These are phyloP conservation scores for Passer montanus DNA, from an alignment of 2,113 vertebrate species.

Conservation along the genomic window DNA sequence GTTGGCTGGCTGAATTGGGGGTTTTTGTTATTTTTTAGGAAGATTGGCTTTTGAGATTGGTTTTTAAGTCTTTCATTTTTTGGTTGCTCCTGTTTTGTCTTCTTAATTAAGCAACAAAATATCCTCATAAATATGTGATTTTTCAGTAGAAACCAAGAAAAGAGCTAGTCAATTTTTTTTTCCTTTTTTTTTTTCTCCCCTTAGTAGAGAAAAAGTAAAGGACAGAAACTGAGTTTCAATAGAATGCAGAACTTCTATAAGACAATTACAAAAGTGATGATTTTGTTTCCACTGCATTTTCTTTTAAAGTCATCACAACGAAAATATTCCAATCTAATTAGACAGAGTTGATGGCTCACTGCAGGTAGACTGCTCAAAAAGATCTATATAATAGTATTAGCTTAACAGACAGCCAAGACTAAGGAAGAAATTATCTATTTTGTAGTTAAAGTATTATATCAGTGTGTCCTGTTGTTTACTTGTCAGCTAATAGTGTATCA, in stretches of 20 bases:
- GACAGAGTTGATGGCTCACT: neutral
- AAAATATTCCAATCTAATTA: neutral
- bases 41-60: neutral
- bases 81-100: accelerated
- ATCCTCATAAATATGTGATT: neutral
- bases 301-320: neutral
- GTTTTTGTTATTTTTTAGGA: accelerated
- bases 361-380: neutral
- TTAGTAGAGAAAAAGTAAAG: neutral
- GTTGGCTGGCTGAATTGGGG: neutral
- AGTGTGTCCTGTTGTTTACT: neutral
- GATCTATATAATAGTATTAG: neutral
- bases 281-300: neutral
- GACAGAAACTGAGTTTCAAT: neutral
- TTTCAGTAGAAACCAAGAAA: neutral
- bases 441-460: neutral
- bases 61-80: neutral
- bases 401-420: neutral
- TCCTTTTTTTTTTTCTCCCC: neutral
- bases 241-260: neutral
- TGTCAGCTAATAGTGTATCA: conserved; percentile 1
- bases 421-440: neutral
- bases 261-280: neutral
- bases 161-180: accelerated
- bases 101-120: neutral